Evolutionary conservation across 2,113 vertebrate genomes (phyloP), one percentile per base, ranked within the genome.

Genomic region (Corvus cornix): DNA sequence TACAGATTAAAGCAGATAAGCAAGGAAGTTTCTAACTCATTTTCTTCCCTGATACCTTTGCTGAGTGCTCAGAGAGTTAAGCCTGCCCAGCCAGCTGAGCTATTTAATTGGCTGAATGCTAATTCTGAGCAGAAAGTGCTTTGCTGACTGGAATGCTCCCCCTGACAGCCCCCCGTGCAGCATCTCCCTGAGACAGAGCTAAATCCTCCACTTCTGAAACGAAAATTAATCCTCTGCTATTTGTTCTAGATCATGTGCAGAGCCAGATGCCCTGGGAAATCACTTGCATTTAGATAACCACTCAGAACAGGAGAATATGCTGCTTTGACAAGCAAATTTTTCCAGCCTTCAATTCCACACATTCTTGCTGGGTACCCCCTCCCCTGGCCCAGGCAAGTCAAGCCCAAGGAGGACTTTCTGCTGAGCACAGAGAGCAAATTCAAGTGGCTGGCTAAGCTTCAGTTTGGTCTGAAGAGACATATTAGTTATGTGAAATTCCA

Each of bases 201-300:
- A 95, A 97, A 88, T 87, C 89, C 84, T 84, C 77, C 90, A 62
- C 53, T 95, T 94, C 87, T 91, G 68, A 92, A 94, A 84, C 8
- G 0, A 62, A 84, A 88, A 96, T 53, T 94, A 97, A 94, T 94
- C 78, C 93, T 63, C 80, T 60, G 72, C 89, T 96, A 80, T 96
- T 97, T 90, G 76, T 92, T 96, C 88, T 95, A 93, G 92, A 89
- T 89, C 90, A 93, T 89, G 92, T 87, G 69, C 94, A 56, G 72
- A 88, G 83, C 68, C 95, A 89, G 83, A 93, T 64, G 59, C 91
- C 92, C 85, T 91, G 72, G 66, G 92, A 96, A 94, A 74, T 84
- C 81, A 76, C 81, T 93, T 89, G 27, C 59, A 77, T 90, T 96
- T 59, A 91, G 87, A 86, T 51, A 96, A 84, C 81, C 0, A 0